A percentile compares a stretch with the other conserved stretches of the same genome.
Evolutionary conservation across 2,113 vertebrate genomes (phyloP).

Genomic region (Loxodonta africana): DNA sequence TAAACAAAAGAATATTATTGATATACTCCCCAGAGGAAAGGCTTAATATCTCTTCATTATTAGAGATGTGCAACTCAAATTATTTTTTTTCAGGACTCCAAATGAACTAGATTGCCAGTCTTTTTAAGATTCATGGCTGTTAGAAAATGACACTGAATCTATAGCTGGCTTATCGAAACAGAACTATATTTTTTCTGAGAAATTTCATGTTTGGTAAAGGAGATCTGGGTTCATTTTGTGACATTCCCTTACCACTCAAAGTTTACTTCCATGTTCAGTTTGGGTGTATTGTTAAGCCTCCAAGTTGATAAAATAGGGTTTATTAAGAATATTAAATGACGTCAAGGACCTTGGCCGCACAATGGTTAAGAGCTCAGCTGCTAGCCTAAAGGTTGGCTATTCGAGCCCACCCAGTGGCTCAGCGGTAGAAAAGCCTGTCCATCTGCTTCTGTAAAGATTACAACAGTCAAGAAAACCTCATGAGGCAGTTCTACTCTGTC

Average conservation of each 20-base stretch:
- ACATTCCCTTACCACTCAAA: neutral
- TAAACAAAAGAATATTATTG: conserved; percentile 82
- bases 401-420: neutral
- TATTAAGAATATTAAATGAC: neutral
- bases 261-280: too few species aligned
- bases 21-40: conserved; percentile 73
- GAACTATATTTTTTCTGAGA: neutral
- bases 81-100: conserved; percentile 26
- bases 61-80: conserved; percentile 56
- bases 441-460: too few species aligned
- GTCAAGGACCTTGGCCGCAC: neutral
- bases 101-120: neutral
- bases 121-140: neutral
- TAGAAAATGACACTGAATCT: neutral
- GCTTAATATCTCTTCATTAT: conserved; percentile 75
- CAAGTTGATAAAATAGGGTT: neutral
- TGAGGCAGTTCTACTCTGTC: too few species aligned
- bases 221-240: neutral
- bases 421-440: neutral
- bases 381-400: neutral
- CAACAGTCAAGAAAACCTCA: too few species aligned
- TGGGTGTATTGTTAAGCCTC: neutral
- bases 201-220: neutral
- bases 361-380: neutral
- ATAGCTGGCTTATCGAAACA: neutral